Conservation (phyloP, 1,140 invertebrate species). For the Anadara kagoshimensis region DNA sequence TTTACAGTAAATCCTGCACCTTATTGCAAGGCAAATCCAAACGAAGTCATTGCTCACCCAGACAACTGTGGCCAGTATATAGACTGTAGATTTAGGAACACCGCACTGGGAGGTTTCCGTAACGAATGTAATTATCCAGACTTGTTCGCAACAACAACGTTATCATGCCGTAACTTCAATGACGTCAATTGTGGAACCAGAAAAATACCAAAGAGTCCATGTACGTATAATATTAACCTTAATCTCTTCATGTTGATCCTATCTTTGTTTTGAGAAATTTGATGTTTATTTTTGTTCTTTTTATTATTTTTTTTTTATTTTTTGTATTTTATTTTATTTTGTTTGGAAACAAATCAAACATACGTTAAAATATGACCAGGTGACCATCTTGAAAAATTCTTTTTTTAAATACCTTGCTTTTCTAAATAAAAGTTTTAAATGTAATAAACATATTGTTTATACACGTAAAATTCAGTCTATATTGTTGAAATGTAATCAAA, state of each 20-base stretch:
- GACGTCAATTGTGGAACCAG: constrained; percentile 45
- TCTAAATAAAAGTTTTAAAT: too few species aligned
- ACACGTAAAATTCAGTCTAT: too few species aligned
- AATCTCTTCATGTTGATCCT: too few species aligned
- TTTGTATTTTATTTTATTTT: too few species aligned
- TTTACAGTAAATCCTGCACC: constrained; percentile 43
- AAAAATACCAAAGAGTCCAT: constrained; percentile 48
- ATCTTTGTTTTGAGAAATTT: neutral
- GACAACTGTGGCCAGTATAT: constrained; percentile 57
- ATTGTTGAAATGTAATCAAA: too few species aligned
- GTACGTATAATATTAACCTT: constrained; percentile 34
- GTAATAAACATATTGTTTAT: too few species aligned
- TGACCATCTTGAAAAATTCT: too few species aligned
- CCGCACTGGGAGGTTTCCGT: constrained; percentile 44
- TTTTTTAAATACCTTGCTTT: too few species aligned
- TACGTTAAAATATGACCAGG: too few species aligned
- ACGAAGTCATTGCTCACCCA: constrained; percentile 49
- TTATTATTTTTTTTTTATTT: too few species aligned
- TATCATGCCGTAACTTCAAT: constrained; percentile 33
- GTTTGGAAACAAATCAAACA: too few species aligned
- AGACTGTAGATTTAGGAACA: constrained; percentile 49
- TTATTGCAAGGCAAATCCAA: constrained; percentile 52
- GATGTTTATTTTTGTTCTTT: neutral
- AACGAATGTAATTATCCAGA: constrained; percentile 55
- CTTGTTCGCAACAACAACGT: constrained; percentile 35